A percentile compares a stretch with the other conserved stretches of the same genome.
Evolutionary conservation across 2,888 invertebrate genomes (phyloP).

Genomic region (Mesorhabditis spiculigera): DNA sequence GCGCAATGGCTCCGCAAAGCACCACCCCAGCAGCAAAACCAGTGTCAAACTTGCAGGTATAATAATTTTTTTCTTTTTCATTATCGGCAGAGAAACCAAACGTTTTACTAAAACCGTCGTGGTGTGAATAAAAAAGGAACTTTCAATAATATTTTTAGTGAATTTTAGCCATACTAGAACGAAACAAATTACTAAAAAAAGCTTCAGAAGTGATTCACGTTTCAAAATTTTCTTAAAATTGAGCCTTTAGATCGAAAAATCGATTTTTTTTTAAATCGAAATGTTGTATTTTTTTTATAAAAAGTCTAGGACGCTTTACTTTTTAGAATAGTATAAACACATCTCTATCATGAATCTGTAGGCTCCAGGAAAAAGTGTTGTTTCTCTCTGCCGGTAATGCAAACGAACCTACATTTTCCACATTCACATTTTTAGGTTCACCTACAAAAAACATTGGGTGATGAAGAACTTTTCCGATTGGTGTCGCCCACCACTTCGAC

Average conservation of each 20-base stretch:
- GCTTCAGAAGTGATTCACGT: not conserved
- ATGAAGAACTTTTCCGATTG: conserved; percentile 26
- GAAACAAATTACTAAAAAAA: not conserved
- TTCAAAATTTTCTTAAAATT: not conserved
- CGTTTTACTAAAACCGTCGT: not conserved
- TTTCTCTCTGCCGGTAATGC: too few relatives aligned
- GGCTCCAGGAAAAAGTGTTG: too few relatives aligned
- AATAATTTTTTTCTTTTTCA: not conserved
- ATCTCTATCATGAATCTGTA: too few relatives aligned
- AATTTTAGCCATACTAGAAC: not conserved
- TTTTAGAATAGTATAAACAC: too few relatives aligned
- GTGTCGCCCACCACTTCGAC: conserved; percentile 18
- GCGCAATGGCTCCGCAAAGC: conserved; percentile 34
- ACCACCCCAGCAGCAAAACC: conserved; percentile 29
- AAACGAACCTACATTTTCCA: not conserved
- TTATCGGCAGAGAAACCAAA: not conserved
- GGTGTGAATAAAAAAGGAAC: too few relatives aligned
- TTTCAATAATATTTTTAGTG: not conserved
- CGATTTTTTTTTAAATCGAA: too few relatives aligned
- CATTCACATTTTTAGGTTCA: conserved; percentile 21
- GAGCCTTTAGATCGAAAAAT: too few relatives aligned
- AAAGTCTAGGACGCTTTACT: too few relatives aligned
- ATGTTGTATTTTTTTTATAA: too few relatives aligned
- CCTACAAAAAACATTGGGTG: conserved; percentile 31
- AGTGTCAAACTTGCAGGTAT: conserved; percentile 38